Evolutionary conservation across 2,113 vertebrate species (phyloP), one percentile per base, ranked within the genome.

Genomic region (Bagarius yarrelli): DNA sequence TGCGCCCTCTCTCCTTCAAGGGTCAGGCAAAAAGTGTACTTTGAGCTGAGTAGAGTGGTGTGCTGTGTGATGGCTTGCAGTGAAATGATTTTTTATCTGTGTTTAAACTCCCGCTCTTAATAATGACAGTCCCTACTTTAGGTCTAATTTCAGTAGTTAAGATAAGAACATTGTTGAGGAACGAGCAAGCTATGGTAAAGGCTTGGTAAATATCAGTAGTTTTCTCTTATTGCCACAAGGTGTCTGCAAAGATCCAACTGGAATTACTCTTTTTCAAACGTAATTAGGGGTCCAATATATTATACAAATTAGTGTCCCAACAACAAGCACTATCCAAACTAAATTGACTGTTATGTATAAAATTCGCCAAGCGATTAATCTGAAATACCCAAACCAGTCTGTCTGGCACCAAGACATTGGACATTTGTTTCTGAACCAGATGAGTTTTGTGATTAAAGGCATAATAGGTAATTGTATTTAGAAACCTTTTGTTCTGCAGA

Each of bases 1-100:
- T 98, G 86, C 95, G 95, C 81, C 96, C 96, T 18, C 89, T 95
- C 78, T 80, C 85, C 1, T 98, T 99, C 59, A 72, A 84, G 90
- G 95, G 96, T 98, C 80, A 88, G 89, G 91, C 79, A 57, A 18
- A 66, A 76, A 80, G 75, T 90, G 85, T 80, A 75, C 82, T 78
- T 57, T 81, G 19, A 60, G 1, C 13, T 55, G 11, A 76, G 1
- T 88, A 75, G 53, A 77, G 72, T 71, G 69, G 25, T 69, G 60
- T 81, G 53, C 16, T 47, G 78, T 80, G 56, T 50, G 5, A 71
- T 59, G 70, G 23, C 52, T 36, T 76, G 34, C 21, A 53, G 27
- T 76, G 79, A 27, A 55, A 21, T 69, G 40, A 3, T 64, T 53
- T 71, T 56, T 9, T 14, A 18, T 13, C 13, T 73, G 27, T 57